Conservation (phyloP, 2,888 invertebrate genomes). For the Ophion slaviceki region DNA sequence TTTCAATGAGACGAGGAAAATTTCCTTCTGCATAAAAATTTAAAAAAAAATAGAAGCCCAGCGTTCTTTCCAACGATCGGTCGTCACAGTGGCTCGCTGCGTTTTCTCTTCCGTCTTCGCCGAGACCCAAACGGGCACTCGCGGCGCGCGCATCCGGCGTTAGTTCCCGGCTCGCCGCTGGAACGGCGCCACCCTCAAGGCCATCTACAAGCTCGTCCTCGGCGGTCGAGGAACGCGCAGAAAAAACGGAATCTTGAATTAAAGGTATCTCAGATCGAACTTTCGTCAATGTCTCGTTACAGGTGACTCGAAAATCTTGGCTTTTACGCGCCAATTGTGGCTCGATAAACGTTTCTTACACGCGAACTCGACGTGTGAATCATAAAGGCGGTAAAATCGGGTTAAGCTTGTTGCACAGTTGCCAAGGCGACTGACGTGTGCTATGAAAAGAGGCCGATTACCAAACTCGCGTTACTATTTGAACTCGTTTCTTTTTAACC, state of each 20-base stretch:
- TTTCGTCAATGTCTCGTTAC: conserved; percentile 41
- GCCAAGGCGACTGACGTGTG: conserved; percentile 78
- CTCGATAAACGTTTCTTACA: background rate
- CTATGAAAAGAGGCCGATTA: conserved; percentile 71
- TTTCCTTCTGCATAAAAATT: background rate
- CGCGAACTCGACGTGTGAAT: conserved; percentile 13
- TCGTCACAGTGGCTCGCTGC: background rate
- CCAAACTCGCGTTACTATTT: conserved; percentile 57
- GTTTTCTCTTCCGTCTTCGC: background rate
- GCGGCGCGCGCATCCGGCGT: background rate
- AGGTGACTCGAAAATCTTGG: conserved; percentile 61
- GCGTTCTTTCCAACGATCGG: conserved; percentile 14
- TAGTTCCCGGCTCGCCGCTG: background rate
- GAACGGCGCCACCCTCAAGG: conserved; percentile 72
- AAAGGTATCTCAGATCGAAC: conserved; percentile 65
- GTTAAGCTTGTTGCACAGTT: conserved; percentile 78
- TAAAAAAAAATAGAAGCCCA: background rate
- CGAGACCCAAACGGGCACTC: background rate
- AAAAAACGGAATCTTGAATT: conserved; percentile 75
- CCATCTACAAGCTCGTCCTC: conserved; percentile 64
- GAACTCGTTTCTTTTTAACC: conserved; percentile 43
- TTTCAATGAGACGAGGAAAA: background rate
- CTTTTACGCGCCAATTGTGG: conserved; percentile 41
- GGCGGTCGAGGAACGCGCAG: conserved; percentile 67
- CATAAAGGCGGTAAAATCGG: conserved; percentile 65